Conservation (phyloP, 2,113 vertebrate genomes). For the Pitta sordida region DNA sequence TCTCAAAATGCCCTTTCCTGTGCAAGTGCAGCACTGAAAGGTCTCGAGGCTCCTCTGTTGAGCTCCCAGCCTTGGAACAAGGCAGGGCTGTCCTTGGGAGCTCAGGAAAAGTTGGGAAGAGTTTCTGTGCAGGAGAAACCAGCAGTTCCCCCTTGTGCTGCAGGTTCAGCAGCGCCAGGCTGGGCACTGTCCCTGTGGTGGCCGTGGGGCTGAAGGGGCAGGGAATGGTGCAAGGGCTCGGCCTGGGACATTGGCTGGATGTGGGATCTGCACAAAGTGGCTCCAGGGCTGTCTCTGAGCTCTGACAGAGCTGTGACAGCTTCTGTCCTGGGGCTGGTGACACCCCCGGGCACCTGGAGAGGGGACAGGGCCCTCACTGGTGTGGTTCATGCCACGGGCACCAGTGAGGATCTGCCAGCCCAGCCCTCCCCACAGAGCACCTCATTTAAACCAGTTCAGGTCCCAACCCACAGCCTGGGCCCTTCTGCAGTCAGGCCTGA, state of each 20-base stretch:
- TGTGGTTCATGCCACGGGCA: too few species aligned
- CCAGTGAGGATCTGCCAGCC: neutral
- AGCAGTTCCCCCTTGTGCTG: neutral
- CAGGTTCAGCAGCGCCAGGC: too few species aligned
- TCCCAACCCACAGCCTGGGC: neutral
- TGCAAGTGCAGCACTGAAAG: neutral
- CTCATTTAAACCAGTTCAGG: too few species aligned
- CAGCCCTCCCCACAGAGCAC: too few species aligned
- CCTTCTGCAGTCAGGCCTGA: neutral
- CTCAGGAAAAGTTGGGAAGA: neutral
- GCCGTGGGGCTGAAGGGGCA: neutral
- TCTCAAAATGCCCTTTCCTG: neutral
- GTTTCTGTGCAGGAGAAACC: neutral
- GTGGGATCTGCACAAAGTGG: rapidly evolving
- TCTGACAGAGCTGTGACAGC: neutral
- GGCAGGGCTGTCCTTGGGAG: rapidly evolving
- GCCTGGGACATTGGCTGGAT: rapidly evolving
- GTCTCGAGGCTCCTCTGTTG: rapidly evolving
- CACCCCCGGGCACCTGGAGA: rapidly evolving
- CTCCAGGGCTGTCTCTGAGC: too few species aligned
- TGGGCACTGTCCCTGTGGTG: too few species aligned
- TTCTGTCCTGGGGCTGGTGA: rapidly evolving
- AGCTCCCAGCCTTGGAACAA: neutral
- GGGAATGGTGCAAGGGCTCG: rapidly evolving
- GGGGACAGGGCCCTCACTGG: neutral